A percentile compares a stretch with the other conserved stretches of the same genome.
Evolutionary conservation across 2,888 invertebrate genomes (phyloP).

Genomic region (Galeruca laticollis): DNA sequence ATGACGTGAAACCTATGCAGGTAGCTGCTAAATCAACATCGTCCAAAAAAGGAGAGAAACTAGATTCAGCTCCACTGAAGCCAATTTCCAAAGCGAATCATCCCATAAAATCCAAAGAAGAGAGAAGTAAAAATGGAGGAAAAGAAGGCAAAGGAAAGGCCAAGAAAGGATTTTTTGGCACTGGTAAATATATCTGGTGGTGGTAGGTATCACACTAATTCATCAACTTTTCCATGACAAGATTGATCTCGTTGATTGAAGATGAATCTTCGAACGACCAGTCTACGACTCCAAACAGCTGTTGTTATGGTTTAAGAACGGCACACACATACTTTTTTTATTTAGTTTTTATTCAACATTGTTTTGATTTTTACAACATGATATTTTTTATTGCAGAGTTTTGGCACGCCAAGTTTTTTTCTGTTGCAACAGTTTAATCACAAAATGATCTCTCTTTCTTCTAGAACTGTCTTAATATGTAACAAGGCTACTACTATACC

Average conservation of each 20-base stretch:
- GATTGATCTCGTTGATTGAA: slow-evolving; percentile 58
- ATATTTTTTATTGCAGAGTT: slow-evolving; percentile 4
- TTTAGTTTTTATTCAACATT: slow-evolving; percentile 41
- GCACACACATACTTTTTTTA: slow-evolving; percentile 34
- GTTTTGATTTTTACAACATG: slow-evolving; percentile 9
- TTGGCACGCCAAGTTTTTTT: slow-evolving; percentile 1
- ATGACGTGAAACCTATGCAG: slow-evolving; percentile 23
- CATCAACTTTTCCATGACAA: slow-evolving; percentile 61
- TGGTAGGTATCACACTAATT: slow-evolving; percentile 71
- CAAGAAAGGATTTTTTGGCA: slow-evolving; percentile 87
- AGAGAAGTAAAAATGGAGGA: slow-evolving; percentile 62
- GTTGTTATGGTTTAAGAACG: slow-evolving; percentile 57
- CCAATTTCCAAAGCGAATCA: slow-evolving; percentile 61
- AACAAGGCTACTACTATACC: too few relatives aligned
- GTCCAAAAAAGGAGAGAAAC: slow-evolving; percentile 61
- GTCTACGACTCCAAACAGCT: slow-evolving; percentile 49
- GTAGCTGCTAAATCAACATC: slow-evolving; percentile 39
- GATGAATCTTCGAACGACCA: slow-evolving; percentile 52
- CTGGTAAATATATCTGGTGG: slow-evolving; percentile 87
- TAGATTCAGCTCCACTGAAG: slow-evolving; percentile 59
- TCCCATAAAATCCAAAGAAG: slow-evolving; percentile 47
- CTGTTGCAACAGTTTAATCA: too few relatives aligned
- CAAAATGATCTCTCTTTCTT: too few relatives aligned
- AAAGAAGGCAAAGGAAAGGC: slow-evolving; percentile 74
- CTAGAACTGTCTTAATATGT: too few relatives aligned